A percentile compares a stretch with the other conserved stretches of the same genome.
These are phyloP conservation scores for Chironomus tentans DNA, from an alignment of 2,888 invertebrate species.

Conservation along the genomic window DNA sequence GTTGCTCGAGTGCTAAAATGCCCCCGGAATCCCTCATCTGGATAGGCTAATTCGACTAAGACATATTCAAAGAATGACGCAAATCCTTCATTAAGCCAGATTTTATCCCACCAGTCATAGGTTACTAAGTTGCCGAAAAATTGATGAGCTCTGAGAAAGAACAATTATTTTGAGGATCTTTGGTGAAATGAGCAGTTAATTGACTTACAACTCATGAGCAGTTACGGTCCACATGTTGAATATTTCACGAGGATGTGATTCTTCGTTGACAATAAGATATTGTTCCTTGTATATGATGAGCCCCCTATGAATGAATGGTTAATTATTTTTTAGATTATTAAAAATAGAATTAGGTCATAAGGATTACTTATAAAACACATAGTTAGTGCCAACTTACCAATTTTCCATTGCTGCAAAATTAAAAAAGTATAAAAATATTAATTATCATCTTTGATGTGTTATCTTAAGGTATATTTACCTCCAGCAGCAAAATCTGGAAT, in stretches of 20 bases:
- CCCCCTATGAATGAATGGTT: not conserved
- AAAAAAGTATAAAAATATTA: too few species aligned
- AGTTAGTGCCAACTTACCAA: not conserved
- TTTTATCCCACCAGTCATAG: constrained; percentile 3
- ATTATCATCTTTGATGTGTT: too few species aligned
- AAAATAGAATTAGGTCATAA: too few species aligned
- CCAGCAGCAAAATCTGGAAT: constrained; percentile 19
- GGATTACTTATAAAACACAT: not conserved
- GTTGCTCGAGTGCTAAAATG: not conserved
- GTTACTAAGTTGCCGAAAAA: constrained; percentile 11
- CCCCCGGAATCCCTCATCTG: not conserved
- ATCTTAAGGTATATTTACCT: too few species aligned
- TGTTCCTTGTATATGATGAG: constrained; percentile 15
- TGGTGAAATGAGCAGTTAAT: not conserved
- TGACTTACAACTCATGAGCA: constrained; percentile 10
- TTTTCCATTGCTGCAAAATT: not conserved
- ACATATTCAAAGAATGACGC: constrained; percentile 2
- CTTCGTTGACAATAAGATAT: not conserved
- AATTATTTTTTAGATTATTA: too few species aligned
- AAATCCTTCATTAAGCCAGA: constrained; percentile 17
- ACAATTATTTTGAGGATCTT: too few species aligned
- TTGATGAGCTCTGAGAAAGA: not conserved
- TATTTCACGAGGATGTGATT: not conserved
- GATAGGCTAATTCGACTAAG: not conserved
- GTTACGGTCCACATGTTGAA: not conserved